phyloP scores from a whole-genome alignment of 2,888 invertebrate genomes.

The Harmothoe impar region DNA sequence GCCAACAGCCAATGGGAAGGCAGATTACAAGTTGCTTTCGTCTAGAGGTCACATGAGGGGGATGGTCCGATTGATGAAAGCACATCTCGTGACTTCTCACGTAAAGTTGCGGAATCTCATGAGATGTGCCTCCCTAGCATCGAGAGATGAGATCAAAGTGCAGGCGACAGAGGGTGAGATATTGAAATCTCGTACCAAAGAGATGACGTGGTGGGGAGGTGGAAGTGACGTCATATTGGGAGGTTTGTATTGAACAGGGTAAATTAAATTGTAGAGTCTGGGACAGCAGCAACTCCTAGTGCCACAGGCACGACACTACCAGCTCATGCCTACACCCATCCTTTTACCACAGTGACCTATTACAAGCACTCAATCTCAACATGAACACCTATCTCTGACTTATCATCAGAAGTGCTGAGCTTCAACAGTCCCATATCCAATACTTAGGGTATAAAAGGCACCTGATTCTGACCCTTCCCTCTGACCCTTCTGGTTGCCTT shows the following conservation, averaged over 20 bases:
- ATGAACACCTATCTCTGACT: too few relatives aligned
- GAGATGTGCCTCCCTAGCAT: neutral
- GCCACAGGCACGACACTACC: too few relatives aligned
- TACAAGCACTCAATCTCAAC: too few relatives aligned
- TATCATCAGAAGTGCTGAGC: too few relatives aligned
- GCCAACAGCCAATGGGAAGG: neutral
- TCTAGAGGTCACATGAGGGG: neutral
- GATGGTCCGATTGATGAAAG: neutral
- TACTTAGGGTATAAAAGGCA: too few relatives aligned
- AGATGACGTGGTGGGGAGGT: neutral
- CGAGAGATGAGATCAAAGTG: slow-evolving; percentile 45
- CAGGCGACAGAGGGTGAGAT: neutral
- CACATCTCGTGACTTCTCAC: slow-evolving; percentile 21
- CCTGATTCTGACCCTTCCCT: too few relatives aligned
- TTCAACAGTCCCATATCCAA: too few relatives aligned
- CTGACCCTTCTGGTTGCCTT: too few relatives aligned
- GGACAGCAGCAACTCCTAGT: neutral
- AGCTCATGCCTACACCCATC: neutral
- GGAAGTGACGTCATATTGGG: slow-evolving; percentile 34
- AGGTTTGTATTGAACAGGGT: neutral
- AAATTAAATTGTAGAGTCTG: slow-evolving; percentile 27
- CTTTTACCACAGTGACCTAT: too few relatives aligned
- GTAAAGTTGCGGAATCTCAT: neutral
- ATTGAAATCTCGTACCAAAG: slow-evolving; percentile 40
- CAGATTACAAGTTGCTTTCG: slow-evolving; percentile 47